Base-by-base conservation (phyloP, 2,888 invertebrate species). In the Brenthis ino region DNA sequence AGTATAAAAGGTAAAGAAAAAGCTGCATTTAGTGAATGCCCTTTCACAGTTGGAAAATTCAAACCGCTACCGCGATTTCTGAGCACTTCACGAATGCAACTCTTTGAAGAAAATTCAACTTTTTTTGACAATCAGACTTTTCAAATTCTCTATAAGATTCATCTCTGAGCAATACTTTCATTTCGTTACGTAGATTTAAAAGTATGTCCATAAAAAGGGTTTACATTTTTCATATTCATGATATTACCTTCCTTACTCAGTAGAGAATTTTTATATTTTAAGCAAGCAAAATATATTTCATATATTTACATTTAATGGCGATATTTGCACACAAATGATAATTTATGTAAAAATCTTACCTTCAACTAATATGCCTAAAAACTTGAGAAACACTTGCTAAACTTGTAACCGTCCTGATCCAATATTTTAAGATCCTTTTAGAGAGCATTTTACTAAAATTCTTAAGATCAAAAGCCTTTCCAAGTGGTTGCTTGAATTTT, bases 11-110 rank as follows among this genome's bases (percentile, higher is more conserved):
- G 85, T 85, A 87, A 85, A 87, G 86, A 87, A 88, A 84, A 85
- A 84, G 87, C 87, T 88, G 89, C 88, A 86, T 86, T 92, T 91
- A 88, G 89, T 91, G 92, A 93, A 93, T 91, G 85, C 87, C 83
- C 88, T 91, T 91, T 91, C 84, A 87, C 86, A 84, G 83, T 80
- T 82, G 84, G 81, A 75, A 84, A 87, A 87, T 88, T 88, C 89
- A 87, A 83, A 87, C 86, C 87, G 83, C 82, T 80, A 85, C 83
- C 76, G 74, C 82, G 82, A 85, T 89, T 90, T 78, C 78, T 76
- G 88, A 76, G 76, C 76, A 76, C 77, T 79, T 74, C 77, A 72
- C 79, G 76, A 79, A 79, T 77, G 78, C 78, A 76, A 77, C 77
- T 79, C 75, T 78, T 77, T 76, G 86, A 89, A 85, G 84, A 79